Percentiles rank a stretch among this genome's conserved stretches.
Conservation (phyloP, 2,797 vertebrate species). For the Urocyon cinereoargenteus region DNA sequence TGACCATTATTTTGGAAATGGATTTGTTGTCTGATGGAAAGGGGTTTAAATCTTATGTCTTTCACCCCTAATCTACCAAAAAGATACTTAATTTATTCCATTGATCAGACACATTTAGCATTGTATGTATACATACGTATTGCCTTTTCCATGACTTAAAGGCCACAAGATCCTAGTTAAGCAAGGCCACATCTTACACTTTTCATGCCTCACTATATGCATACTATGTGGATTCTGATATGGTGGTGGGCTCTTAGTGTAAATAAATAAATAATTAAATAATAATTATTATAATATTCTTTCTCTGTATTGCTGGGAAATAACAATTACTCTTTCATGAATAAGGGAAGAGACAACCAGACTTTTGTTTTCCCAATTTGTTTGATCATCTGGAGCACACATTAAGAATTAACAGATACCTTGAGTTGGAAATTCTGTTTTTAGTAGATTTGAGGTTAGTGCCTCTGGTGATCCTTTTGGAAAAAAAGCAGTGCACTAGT, state of each 20-base stretch:
- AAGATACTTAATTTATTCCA: not conserved
- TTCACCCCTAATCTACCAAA: not conserved
- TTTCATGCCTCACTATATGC: not conserved
- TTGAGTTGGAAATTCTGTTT: slow-evolving; percentile 5
- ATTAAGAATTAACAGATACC: not conserved
- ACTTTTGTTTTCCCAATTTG: slow-evolving; percentile 3
- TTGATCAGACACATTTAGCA: not conserved
- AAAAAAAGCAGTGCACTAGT: not conserved
- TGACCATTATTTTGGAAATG: slow-evolving; percentile 23
- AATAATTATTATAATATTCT: not conserved
- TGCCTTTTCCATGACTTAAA: not conserved
- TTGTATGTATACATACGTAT: not conserved
- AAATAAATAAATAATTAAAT: not conserved
- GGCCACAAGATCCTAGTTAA: not conserved
- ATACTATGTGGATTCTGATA: not conserved
- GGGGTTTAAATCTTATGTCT: not conserved
- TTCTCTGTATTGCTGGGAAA: not conserved
- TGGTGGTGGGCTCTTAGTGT: not conserved
- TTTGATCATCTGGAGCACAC: not conserved
- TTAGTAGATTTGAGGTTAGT: not conserved
- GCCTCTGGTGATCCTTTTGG: not conserved
- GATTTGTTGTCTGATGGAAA: not conserved
- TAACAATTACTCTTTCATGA: slow-evolving; percentile 10
- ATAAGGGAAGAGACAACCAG: not conserved
- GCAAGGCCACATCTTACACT: not conserved